Evolutionary conservation across 2,888 invertebrate genomes (phyloP), one percentile per base, ranked within the genome.

Genomic region (Atethmia centrago): DNA sequence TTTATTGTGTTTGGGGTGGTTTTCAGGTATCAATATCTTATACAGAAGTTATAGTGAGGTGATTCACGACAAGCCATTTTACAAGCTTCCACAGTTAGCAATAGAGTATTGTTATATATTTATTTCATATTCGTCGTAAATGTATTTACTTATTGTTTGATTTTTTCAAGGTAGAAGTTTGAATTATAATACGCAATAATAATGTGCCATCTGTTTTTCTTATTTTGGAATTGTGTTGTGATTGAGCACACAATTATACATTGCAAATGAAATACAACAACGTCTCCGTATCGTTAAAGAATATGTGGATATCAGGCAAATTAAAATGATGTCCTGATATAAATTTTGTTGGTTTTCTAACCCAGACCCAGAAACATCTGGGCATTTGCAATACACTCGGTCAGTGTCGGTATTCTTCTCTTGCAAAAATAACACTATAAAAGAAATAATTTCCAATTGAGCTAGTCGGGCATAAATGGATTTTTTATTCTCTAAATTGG

Each of bases 141-240:
- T 82, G 66, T 68, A 56, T 47, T 65, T 62, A 64, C 36, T 63
- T 59, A 67, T 19, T 51, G 55, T 71, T 63, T 45, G 40, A 77
- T 58, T 47, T 66, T 62, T 82, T 65, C n/a, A 53, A 82, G 78
- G 45, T 82, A 82, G 64, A 68, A 45, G 59, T 75, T 28, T 47
- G 21, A 55, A 28, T 40, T 61, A 55, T 47, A 63, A 47, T 63
- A 53, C 19, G n/a, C 25, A 49, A 49, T 61, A 47, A 65, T 45
- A 68, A 79, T 40, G 12, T 61, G 36, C 28, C 19, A 45, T 25
- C 21, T 63, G 16, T 64, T 59, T 64, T 28, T 7, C 8, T 58
- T 31, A 36, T 40, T 64, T 59, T 58, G n/a, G 45, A 42, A 25
- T 58, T 40, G n/a, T 28, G 31, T 55, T 9, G 14, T 49, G 9